Conservation (phyloP, 1,140 invertebrate genomes). For the Antheraea pernyi region DNA sequence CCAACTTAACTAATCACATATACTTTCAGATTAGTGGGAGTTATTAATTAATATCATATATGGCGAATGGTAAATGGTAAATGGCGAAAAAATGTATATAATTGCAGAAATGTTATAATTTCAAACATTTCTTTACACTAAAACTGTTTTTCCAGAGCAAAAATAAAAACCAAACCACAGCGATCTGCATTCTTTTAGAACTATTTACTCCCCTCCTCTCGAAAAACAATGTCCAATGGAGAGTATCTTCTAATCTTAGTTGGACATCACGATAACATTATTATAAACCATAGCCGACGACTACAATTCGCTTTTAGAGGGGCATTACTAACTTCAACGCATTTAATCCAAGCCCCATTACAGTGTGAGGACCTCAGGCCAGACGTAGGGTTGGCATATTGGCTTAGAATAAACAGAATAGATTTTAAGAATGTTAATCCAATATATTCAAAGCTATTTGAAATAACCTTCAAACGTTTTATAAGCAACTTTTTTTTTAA, state of each 20-base stretch:
- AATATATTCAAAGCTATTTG: not conserved
- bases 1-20: too few relatives aligned
- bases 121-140: too few relatives aligned
- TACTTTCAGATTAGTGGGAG: too few relatives aligned
- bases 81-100: too few relatives aligned
- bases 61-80: too few relatives aligned
- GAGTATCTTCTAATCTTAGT: slow-evolving; percentile 54
- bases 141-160: not conserved
- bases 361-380: slow-evolving; percentile 29
- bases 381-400: slow-evolving; percentile 23
- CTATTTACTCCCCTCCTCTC: slow-evolving; percentile 21
- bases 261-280: slow-evolving; percentile 53
- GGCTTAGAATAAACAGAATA: not conserved
- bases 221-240: slow-evolving; percentile 33
- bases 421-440: not conserved
- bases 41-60: too few relatives aligned
- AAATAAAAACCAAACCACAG: not conserved
- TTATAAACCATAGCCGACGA: slow-evolving; percentile 54
- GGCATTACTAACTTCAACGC: slow-evolving; percentile 52
- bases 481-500: too few relatives aligned
- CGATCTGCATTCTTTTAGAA: slow-evolving; percentile 2
- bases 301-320: slow-evolving; percentile 63
- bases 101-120: not conserved
- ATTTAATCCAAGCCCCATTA: slow-evolving; percentile 52
- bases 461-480: not conserved